Evolutionary conservation across 1,140 invertebrate species (phyloP).

Genomic region (Cydia pomonella): DNA sequence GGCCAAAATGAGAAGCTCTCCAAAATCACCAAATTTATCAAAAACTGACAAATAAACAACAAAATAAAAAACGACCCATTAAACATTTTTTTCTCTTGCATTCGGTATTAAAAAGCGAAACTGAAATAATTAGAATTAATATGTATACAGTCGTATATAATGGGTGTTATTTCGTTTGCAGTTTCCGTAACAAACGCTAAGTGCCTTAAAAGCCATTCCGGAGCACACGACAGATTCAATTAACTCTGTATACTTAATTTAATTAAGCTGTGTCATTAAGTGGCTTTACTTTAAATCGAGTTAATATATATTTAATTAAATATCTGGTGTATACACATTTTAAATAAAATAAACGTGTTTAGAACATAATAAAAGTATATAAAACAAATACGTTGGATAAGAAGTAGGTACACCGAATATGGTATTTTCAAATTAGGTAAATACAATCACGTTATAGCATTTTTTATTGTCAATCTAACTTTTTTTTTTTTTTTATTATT

Average conservation of each 20-base stretch:
- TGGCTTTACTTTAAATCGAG: slow-evolving; percentile 2
- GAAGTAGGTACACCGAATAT: no score
- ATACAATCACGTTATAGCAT: no score
- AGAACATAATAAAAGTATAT: background rate
- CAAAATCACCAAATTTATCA: no score
- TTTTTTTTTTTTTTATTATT: no score
- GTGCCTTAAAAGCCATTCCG: background rate
- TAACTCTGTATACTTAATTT: slow-evolving; percentile 4
- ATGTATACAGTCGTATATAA: background rate
- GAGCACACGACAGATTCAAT: slow-evolving; percentile 13
- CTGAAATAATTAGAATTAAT: no score
- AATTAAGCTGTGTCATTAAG: slow-evolving; percentile 11
- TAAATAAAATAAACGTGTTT: background rate
- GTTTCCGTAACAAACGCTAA: slow-evolving; percentile 10
- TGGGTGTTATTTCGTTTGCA: slow-evolving; percentile 5
- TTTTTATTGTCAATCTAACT: no score
- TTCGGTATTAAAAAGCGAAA: no score
- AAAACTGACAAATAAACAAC: no score
- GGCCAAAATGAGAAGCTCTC: no score
- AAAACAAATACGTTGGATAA: background rate
- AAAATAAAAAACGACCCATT: no score
- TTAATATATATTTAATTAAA: slow-evolving; percentile 9
- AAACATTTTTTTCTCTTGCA: no score
- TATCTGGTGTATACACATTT: background rate
- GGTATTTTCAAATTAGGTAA: no score